These are phyloP conservation scores for Gastrophryne carolinensis DNA, from an alignment of 2,797 vertebrate species.

Conservation along the genomic window DNA sequence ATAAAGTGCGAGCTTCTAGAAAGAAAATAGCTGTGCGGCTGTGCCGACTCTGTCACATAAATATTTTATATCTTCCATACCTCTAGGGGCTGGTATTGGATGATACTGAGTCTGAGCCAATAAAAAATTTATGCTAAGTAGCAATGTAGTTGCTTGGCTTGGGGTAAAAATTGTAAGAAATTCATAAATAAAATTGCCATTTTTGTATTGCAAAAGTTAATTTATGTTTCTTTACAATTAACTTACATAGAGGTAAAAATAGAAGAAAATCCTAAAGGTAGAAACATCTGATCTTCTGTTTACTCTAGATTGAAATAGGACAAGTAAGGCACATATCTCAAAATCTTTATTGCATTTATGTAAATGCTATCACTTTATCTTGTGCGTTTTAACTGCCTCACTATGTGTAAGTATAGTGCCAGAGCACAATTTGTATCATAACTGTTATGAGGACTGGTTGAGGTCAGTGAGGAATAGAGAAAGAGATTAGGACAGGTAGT, in stretches of 20 bases:
- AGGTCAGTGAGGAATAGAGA: too few relatives aligned
- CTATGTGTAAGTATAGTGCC: too few relatives aligned
- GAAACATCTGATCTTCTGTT: constrained; percentile 72
- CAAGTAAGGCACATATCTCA: not conserved
- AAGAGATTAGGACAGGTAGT: too few relatives aligned
- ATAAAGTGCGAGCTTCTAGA: constrained; percentile 82
- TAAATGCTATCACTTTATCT: not conserved
- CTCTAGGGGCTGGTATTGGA: constrained; percentile 80
- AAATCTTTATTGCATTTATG: not conserved
- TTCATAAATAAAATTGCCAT: constrained; percentile 88
- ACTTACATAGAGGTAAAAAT: constrained; percentile 79
- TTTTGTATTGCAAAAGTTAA: constrained; percentile 78
- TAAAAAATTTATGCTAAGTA: constrained; percentile 98
- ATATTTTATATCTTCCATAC: constrained; percentile 83
- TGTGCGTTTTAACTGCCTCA: too few relatives aligned
- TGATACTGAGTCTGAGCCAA: constrained; percentile 86
- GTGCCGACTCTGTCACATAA: constrained; percentile 75
- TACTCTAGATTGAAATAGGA: constrained; percentile 71
- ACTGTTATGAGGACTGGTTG: too few relatives aligned
- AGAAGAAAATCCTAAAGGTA: constrained; percentile 75
- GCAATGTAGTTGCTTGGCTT: constrained; percentile 95
- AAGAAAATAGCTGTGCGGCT: constrained; percentile 74
- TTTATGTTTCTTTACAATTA: constrained; percentile 83
- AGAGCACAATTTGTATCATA: too few relatives aligned
- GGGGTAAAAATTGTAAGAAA: constrained; percentile 83